Percentiles rank a stretch among this genome's conserved stretches.
These are phyloP conservation scores for Spea multiplicata DNA, from an alignment of 2,113 vertebrate genomes.

Conservation along the genomic window DNA sequence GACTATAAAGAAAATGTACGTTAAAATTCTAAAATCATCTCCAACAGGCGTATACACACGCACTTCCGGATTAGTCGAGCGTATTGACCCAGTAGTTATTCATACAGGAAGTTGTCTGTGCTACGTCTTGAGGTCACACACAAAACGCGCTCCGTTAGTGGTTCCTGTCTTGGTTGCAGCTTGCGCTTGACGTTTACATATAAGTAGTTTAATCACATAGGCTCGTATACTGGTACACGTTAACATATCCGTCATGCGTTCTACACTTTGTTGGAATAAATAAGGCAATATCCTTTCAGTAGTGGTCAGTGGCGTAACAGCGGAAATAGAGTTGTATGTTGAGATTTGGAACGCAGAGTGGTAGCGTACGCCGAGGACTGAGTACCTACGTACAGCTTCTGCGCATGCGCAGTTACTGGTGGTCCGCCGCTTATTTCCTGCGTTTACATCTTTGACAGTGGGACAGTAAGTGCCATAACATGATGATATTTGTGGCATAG, in stretches of 20 bases:
- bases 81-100: neutral
- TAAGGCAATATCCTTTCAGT: no score
- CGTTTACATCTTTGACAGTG: neutral
- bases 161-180: neutral
- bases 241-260: no score
- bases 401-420: conserved; percentile 1
- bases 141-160: neutral
- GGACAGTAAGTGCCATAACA: conserved; percentile 23
- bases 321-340: neutral
- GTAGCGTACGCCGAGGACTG: no score
- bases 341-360: neutral
- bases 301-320: neutral
- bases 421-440: neutral
- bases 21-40: no score
- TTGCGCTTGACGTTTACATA: no score
- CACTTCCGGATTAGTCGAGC: neutral
- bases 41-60: no score
- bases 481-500: neutral
- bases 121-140: neutral
- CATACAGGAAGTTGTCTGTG: neutral
- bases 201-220: no score
- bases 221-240: no score
- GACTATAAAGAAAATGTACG: no score
- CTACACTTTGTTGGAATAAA: no score
- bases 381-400: neutral